These are phyloP conservation scores for Parnassius smintheus DNA, from an alignment of 2,888 invertebrate species.

Conservation along the genomic window DNA sequence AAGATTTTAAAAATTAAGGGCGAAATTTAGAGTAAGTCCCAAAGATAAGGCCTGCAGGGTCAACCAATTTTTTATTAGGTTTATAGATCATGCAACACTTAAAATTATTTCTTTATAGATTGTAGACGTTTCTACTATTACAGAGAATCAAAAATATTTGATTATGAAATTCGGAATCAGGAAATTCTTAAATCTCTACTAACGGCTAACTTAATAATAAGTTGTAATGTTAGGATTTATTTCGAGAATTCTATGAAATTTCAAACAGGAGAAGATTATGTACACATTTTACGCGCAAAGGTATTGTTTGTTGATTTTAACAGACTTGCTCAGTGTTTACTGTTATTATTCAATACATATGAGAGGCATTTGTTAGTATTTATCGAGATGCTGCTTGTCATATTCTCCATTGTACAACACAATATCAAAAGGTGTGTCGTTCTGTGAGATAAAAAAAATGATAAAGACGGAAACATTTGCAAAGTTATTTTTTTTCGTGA, in stretches of 20 bases:
- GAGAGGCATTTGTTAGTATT: slow-evolving; percentile 38
- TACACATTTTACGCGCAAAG: slow-evolving; percentile 8
- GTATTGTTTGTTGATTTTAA: slow-evolving; percentile 28
- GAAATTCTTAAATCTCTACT: no score
- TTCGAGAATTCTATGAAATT: slow-evolving; percentile 6
- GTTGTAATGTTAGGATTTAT: no score
- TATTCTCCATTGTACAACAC: slow-evolving; percentile 33
- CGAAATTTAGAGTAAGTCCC: no score
- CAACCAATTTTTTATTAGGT: no score
- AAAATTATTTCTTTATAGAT: no score
- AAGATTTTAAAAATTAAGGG: no score
- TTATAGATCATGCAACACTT: no score
- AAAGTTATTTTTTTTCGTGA: slow-evolving; percentile 63
- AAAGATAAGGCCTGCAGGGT: no score
- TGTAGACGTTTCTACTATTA: no score
- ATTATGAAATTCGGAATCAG: no score
- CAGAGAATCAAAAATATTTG: no score
- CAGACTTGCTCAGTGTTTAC: slow-evolving; percentile 53
- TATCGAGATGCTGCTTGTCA: slow-evolving; percentile 43
- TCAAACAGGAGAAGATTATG: slow-evolving; percentile 24
- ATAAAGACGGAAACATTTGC: slow-evolving; percentile 47
- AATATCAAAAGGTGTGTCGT: slow-evolving; percentile 47
- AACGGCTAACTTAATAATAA: no score
- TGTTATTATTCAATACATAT: slow-evolving; percentile 36
- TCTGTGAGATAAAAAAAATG: slow-evolving; percentile 34